phyloP scores from a whole-genome alignment of 2,113 vertebrate genomes.

The Erpornis zantholeuca region DNA sequence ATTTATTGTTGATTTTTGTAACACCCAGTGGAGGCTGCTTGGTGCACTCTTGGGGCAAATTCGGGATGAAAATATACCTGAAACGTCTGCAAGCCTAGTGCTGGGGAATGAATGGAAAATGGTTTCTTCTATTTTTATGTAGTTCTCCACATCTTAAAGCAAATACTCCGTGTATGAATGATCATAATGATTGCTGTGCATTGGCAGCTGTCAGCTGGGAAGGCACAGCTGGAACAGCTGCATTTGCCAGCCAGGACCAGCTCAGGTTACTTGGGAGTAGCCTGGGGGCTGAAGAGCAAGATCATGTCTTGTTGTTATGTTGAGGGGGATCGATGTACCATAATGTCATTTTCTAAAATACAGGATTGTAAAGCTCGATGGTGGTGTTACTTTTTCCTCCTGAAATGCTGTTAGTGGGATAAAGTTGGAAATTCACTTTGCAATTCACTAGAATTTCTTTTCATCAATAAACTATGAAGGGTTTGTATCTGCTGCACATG shows the following conservation, averaged over 20 bases:
- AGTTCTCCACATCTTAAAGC: not conserved
- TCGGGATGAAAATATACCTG: not conserved
- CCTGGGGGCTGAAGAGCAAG: not conserved
- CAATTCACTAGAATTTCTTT: not conserved
- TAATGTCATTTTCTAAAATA: not conserved
- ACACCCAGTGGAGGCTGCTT: not conserved
- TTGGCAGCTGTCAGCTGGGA: not conserved
- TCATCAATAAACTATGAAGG: conserved; percentile 28
- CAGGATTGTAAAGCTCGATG: not conserved
- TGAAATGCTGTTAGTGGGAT: conserved; percentile 15
- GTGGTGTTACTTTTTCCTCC: not conserved
- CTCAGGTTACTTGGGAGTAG: not conserved
- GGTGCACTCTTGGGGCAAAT: not conserved
- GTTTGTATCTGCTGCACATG: conserved; percentile 10
- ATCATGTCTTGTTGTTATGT: not conserved
- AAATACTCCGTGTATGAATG: not conserved
- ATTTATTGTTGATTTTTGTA: not conserved
- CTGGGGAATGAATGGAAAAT: not conserved
- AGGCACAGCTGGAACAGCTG: not conserved
- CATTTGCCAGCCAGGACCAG: not conserved
- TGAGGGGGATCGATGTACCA: not conserved
- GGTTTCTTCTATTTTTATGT: not conserved
- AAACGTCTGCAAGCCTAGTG: not conserved
- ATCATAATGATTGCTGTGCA: not conserved
- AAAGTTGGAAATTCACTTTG: conserved; percentile 22